Base-by-base conservation (phyloP, 2,797 vertebrate species). In the Petrocephalus schoutedeni region DNA sequence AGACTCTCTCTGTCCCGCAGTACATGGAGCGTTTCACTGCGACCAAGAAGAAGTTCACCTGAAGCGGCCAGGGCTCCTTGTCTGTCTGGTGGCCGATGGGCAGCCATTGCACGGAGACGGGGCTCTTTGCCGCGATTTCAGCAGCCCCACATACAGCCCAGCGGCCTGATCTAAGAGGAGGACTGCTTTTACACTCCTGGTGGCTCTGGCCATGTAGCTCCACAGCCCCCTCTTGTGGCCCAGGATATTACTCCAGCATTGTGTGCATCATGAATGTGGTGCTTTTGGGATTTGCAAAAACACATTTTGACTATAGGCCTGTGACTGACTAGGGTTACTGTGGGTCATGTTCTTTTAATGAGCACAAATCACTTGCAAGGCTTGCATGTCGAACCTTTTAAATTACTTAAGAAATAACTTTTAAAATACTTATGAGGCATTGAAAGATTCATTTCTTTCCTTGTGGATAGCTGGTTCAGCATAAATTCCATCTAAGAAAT, bases 11-110 rank as follows among this genome's bases (percentile, higher is more conserved):
- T 89, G 51, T 53, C 90, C 92, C 93, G 85, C 91, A 99, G 98
- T 99, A 99, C 92, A 98, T 98, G 98, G 98, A 99, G 89, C 96
- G 98, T 71, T 99, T 98, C 93, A 99, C 98, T 2, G 98, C 98
- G 88, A 99, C 97, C 36, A 98, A 98, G 95, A 99, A 99, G 96
- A 99, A 99, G 93, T 99, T 99, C 92, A 91, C 96, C 21, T 99
- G 96, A 99, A 90, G 56, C 8, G 0, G 1, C 21, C 2, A 0
- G 12, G 3, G 16, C 0, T 0, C 0, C 87, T 64, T 85, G 56
- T 85, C 56, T 1, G 41, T 64, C 28, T 58, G 86, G 84, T 59
- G 88, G 32, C 10, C 3, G 86, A 21, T 74, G 58, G 64, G 56
- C 57, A 80, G 45, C 45, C 49, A 21, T 57, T 23, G 32, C 80